phyloP scores from a whole-genome alignment of 2,797 vertebrate species.

The Brachymystax lenok region DNA sequence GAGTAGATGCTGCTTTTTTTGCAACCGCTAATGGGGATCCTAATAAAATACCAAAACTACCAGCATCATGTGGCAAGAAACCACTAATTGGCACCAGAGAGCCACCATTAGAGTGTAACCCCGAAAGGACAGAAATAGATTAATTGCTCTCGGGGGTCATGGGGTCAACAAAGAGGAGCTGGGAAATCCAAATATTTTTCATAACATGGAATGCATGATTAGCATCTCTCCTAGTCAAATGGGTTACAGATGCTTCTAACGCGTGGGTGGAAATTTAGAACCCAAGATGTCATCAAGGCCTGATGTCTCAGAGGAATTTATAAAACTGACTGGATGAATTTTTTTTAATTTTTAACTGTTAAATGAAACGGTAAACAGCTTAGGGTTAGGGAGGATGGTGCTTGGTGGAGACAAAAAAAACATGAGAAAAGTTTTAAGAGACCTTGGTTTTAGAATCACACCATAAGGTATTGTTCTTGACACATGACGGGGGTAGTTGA shows the following conservation, averaged over 20 bases:
- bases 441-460: too few relatives aligned
- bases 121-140: not conserved
- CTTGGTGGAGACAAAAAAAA: not conserved
- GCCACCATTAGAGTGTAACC: not conserved
- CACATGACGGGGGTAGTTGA: too few relatives aligned
- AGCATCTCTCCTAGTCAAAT: not conserved
- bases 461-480: too few relatives aligned
- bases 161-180: not conserved
- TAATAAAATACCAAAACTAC: not conserved
- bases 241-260: not conserved
- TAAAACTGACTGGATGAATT: not conserved
- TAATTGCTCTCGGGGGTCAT: not conserved
- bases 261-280: not conserved
- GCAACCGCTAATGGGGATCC: too few relatives aligned
- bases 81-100: not conserved
- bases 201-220: not conserved
- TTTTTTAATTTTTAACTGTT: not conserved
- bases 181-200: not conserved
- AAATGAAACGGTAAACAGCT: not conserved
- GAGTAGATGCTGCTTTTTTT: too few relatives aligned
- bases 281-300: not conserved
- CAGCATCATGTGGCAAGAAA: not conserved
- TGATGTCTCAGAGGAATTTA: not conserved
- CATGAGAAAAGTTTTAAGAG: too few relatives aligned
- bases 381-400: not conserved